Evolutionary conservation across 2,797 vertebrate genomes (phyloP), one percentile per base, ranked within the genome.

Genomic region (Atherinosoma microstoma): DNA sequence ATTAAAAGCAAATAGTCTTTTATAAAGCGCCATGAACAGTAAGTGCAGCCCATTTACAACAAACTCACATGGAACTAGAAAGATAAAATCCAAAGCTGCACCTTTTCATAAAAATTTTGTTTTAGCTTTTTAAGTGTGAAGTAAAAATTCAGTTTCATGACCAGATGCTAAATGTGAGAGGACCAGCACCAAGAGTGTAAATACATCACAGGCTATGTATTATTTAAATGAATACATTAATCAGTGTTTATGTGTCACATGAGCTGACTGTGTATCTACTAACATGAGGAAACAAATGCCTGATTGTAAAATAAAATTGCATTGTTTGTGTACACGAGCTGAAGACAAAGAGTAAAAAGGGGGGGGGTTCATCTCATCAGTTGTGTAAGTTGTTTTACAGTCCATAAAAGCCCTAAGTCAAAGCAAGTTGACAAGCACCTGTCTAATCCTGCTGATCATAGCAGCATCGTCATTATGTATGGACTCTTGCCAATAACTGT

Each of bases 381-480:
- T 89, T 84, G 78, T 72, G 77, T 45, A n/a, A 51, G 64, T 79
- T 75, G 66, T 77, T 79, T 82, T 79, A 60, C 73, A 63, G 74
- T 71, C 79, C 87, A 84, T 91, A 86, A 91, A 89, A 84, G 61
- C 81, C 45, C 82, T n/a, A 12, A 85, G 67, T 88, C 79, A 84
- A 79, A 90, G 76, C 81, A 67, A 83, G 86, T 86, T 24, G 64
- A 88, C 90, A 80, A 91, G 90, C 87, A 91, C 87, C 81, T 87
- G 87, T 90, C 89, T 94, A 95, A 94, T 94, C 92, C 88, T 91
- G 92, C 90, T 94, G 92, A 94, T 92, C 87, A 90, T 89, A 90
- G 91, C 90, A 87, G 87, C 91, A 81, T 87, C 87, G 85, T 87
- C 78, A 89, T 94, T 94, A 93, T 92, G 89, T 88, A 85, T 80